Conservation (phyloP, 2,888 invertebrate genomes). For the Kryphioiulus occultus region DNA sequence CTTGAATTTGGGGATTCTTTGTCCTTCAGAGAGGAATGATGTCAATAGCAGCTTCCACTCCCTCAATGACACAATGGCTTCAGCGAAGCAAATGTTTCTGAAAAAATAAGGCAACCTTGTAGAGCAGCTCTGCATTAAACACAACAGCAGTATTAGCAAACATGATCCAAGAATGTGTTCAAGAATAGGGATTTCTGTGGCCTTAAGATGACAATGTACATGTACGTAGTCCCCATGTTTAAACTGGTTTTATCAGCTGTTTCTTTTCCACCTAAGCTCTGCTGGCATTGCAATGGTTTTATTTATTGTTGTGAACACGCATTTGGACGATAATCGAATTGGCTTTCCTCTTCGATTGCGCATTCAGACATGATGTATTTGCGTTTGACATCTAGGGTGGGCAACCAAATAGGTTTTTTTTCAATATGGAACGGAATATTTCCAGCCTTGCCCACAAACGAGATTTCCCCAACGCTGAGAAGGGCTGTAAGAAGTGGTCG, state of each 20-base stretch:
- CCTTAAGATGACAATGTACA: background rate
- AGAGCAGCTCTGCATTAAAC: background rate
- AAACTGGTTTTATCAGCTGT: background rate
- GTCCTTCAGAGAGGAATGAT: background rate
- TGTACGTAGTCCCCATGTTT: background rate
- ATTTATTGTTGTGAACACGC: background rate
- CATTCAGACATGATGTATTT: slow-evolving; percentile 16
- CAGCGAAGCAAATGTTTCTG: background rate
- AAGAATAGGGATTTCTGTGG: background rate
- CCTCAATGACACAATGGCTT: background rate
- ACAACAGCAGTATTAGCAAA: slow-evolving; percentile 8
- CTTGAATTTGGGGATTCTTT: background rate
- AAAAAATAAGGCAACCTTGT: background rate
- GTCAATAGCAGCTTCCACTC: background rate
- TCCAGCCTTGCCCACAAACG: too few relatives aligned
- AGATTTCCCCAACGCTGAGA: too few relatives aligned
- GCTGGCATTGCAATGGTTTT: background rate
- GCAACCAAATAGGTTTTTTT: background rate
- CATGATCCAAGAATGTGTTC: background rate
- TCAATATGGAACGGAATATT: background rate
- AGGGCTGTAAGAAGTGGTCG: too few relatives aligned
- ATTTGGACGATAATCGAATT: background rate
- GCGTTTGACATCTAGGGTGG: background rate
- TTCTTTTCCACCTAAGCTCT: background rate
- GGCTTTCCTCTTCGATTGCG: background rate